phyloP scores from a whole-genome alignment of 1,140 invertebrate species.

The Teleopsis dalmanni region DNA sequence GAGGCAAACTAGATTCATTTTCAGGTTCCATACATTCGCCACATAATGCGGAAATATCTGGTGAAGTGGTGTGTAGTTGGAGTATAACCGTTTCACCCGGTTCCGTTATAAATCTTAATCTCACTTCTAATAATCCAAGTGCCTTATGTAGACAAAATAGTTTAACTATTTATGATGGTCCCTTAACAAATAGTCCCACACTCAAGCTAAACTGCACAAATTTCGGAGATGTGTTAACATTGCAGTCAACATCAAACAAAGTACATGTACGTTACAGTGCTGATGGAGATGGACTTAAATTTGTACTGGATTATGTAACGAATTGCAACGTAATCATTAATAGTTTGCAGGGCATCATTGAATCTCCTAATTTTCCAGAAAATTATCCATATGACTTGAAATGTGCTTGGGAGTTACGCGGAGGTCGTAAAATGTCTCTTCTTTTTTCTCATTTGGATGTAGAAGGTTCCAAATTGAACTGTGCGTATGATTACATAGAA shows the following conservation, averaged over 20 bases:
- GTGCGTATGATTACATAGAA: constrained; percentile 50
- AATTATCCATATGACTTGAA: constrained; percentile 51
- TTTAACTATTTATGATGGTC: constrained; percentile 41
- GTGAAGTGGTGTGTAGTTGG: constrained; percentile 68
- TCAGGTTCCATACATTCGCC: constrained; percentile 70
- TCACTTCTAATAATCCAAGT: constrained; percentile 38
- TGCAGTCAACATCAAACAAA: constrained; percentile 22
- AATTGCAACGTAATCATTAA: constrained; percentile 49
- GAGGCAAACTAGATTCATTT: constrained; percentile 59
- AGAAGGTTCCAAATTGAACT: constrained; percentile 43
- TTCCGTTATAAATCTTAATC: constrained; percentile 54
- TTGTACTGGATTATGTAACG: constrained; percentile 24
- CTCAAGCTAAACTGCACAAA: constrained; percentile 18
- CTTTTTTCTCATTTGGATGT: constrained; percentile 68
- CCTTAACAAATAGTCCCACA: constrained; percentile 11
- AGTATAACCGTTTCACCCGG: constrained; percentile 68
- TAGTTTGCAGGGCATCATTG: constrained; percentile 45
- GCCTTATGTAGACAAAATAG: constrained; percentile 57
- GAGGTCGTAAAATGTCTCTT: constrained; percentile 60
- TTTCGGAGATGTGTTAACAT: not conserved
- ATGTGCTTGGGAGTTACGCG: constrained; percentile 71
- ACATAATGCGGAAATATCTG: constrained; percentile 39
- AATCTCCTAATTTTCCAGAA: constrained; percentile 66
- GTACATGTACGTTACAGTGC: constrained; percentile 23
- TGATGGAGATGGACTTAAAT: constrained; percentile 7